Evolutionary conservation across 2,888 invertebrate genomes (phyloP).

Genomic region (Dryocosmus kuriphilus): DNA sequence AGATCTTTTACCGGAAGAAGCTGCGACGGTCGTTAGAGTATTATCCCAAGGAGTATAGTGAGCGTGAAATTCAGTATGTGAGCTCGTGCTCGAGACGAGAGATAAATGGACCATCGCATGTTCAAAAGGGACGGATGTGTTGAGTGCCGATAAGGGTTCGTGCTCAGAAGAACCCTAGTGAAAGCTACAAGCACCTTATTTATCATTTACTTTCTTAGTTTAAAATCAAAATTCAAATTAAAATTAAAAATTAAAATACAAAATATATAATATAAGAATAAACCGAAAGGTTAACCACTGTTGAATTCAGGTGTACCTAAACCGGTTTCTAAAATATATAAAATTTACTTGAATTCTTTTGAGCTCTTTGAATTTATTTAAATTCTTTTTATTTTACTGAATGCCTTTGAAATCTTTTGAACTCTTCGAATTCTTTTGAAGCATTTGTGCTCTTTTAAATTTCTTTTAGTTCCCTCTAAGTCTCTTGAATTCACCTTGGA

Average conservation of each 20-base stretch:
- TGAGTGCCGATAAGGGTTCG: constrained; percentile 15
- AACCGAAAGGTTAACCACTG: background rate
- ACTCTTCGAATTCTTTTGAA: too few species aligned
- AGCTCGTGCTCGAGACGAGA: constrained; percentile 40
- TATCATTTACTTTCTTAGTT: background rate
- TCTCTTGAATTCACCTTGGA: too few species aligned
- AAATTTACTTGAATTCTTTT: too few species aligned
- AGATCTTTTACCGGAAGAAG: constrained; percentile 34
- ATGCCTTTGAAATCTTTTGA: too few species aligned
- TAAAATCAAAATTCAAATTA: background rate
- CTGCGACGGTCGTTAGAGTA: constrained; percentile 18
- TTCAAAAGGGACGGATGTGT: constrained; percentile 36
- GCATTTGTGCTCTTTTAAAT: too few species aligned
- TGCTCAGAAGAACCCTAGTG: constrained; percentile 9
- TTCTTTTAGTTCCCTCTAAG: too few species aligned
- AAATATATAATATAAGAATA: too few species aligned
- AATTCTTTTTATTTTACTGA: too few species aligned
- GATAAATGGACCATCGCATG: constrained; percentile 38
- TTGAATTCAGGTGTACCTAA: too few species aligned
- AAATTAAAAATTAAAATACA: background rate
- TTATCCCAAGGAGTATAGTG: constrained; percentile 32
- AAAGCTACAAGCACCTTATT: background rate
- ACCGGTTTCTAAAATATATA: too few species aligned
- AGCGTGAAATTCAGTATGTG: constrained; percentile 30
- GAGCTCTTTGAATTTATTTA: too few species aligned